Base-by-base conservation (phyloP, 1,140 invertebrate species). In the Saxidomus purpurata region DNA sequence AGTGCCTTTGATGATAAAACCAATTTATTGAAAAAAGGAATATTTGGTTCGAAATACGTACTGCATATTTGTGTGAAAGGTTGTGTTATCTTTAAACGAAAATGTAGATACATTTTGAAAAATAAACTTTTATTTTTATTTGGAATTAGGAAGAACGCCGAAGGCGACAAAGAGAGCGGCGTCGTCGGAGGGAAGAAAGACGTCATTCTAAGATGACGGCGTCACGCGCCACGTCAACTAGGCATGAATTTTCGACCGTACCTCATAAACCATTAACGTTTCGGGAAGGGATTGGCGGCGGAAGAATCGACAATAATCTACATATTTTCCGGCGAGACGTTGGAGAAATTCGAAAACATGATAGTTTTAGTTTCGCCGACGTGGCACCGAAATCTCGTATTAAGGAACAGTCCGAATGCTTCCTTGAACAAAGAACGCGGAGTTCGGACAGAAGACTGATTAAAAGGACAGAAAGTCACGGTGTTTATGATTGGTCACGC, bases 401-500 rank as follows among this genome's bases (percentile, higher is more conserved):
- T 0, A 40, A 19, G 9, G 61, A 82, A n/a, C 28, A 28, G 1
- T 63, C 34, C 25, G 55, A 49, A 25, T 19, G 11, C 25, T 82
- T 40, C 36, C n/a, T 31, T 2, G 52, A 67, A 28, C 0, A 13
- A 4, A 34, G 52, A 25, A 25, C 49, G 34, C 25, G n/a, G n/a
- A 40, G 49, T 59, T 38, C 36, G 52, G 55, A 61, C 22, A 81
- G 52, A 36, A 81, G n/a, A n/a, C 19, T 67, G 22, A 36, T 52
- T 3, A 25, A 40, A 82, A 3, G 80, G 17, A 31, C 80, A 8
- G 67, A 34, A 34, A 74, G 61, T 49, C 74, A 19, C 47, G 55
- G 55, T 19, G 47, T 40, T n/a, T 71, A 36, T 36, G 83, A 85
- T 85, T 85, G 83, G 83, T 85, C 83, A 34, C 36, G 83, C 13